Conservation (phyloP, 2,797 vertebrate genomes). For the Hylomyscus alleni region DNA sequence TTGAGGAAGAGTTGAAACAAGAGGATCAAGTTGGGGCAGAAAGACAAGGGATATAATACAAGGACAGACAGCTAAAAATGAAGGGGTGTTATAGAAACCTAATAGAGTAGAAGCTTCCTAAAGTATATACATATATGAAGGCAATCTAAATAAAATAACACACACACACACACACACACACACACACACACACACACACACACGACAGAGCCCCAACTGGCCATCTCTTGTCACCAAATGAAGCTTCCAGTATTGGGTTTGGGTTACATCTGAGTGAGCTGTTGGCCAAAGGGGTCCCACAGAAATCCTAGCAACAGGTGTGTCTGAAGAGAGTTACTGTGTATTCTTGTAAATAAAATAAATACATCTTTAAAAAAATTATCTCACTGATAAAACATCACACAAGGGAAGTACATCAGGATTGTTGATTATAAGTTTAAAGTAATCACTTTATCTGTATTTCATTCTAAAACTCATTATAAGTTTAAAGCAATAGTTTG, state of each 20-base stretch:
- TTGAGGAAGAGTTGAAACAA: neutral
- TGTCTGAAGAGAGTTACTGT: neutral
- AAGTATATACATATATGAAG: neutral
- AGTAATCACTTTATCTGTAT: neutral
- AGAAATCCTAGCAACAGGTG: no score
- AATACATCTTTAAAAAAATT: neutral
- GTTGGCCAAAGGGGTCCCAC: neutral
- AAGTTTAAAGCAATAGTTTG: neutral
- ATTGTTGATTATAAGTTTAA: neutral
- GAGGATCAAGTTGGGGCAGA: neutral
- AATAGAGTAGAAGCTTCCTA: neutral
- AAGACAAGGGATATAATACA: neutral
- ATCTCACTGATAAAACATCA: neutral
- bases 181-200: no score
- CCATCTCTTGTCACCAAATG: neutral
- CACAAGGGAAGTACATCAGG: neutral
- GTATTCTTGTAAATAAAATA: neutral
- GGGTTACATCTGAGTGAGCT: neutral
- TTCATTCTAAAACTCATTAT: neutral
- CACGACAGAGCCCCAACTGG: neutral
- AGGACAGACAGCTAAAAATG: neutral
- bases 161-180: no score
- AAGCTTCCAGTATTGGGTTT: neutral
- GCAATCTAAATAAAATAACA: neutral
- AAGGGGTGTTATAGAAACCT: neutral